Percentiles rank a stretch among this genome's conserved stretches.
Conservation (phyloP, 2,797 vertebrate genomes). For the Dendrocincla tyrannina region DNA sequence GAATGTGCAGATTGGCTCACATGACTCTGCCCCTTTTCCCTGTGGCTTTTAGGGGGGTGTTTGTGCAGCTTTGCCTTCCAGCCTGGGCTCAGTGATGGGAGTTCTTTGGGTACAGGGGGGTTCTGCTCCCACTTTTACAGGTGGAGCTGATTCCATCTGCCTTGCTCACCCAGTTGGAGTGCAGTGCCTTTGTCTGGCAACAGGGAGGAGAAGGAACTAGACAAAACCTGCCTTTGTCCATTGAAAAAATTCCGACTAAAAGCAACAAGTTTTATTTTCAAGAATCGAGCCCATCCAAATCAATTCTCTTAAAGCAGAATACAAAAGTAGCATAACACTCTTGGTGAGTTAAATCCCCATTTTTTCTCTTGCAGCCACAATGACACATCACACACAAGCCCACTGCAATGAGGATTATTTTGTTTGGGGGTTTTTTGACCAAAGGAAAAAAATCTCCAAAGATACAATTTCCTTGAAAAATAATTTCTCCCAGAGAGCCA, state of each 20-base stretch:
- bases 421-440: fast-evolving
- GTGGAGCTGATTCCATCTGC: not conserved
- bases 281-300: not conserved
- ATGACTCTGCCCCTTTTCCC: slow-evolving; percentile 21
- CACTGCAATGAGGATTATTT: not conserved
- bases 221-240: not conserved
- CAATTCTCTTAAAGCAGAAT: not conserved
- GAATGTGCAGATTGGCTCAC: not conserved
- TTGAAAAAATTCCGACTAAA: not conserved
- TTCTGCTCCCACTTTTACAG: not conserved
- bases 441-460: not conserved
- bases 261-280: not conserved
- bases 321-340: not conserved
- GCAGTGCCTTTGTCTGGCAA: not conserved
- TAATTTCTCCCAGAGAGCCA: not conserved
- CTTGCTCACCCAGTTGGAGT: not conserved
- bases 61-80: not conserved
- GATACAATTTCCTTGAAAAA: not conserved
- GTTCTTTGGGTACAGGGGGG: not conserved
- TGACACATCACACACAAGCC: not conserved
- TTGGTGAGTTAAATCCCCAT: not conserved
- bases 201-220: not conserved
- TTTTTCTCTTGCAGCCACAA: not conserved
- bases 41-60: not conserved
- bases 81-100: not conserved